Evolutionary conservation across 1,140 invertebrate species (phyloP), one percentile per base, ranked within the genome.

Genomic region (Trypoxylus dichotomus): DNA sequence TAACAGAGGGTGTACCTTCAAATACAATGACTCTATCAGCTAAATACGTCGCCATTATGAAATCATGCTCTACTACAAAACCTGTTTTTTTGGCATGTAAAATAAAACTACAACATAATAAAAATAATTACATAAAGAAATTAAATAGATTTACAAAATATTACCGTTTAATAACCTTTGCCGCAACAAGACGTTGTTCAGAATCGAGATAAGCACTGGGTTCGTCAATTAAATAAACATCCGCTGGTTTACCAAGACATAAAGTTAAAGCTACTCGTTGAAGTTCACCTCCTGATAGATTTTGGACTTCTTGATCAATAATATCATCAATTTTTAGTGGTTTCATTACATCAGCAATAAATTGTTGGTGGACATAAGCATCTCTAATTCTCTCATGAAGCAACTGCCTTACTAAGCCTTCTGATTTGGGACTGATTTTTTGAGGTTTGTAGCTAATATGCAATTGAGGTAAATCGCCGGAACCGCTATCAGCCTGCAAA

Each of bases 361-460:
- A 99, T 90, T 96, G 95, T 19, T 98, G 98, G 91, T 99, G 98
- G 78, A 97, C 90, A 85, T 98, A 99, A 27, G 97, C 96, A 89
- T 99, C 97, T 79, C 96, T 90, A 83, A 99, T 98, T 85, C 98
- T 98, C 77, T 99, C 96, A 84, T 98, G 96, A 68, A 99, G 88
- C 80, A 99, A 87, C 82, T 95, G 93, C 29, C 96, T 90, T 0
- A 99, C 98, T 79, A 95, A 91, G 21, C 97, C 97, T 86, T 97
- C 94, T 79, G 94, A 97, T 88, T 99, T 99, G 0, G 98, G 98
- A 83, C 97, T 98, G 83, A 99, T 99, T 86, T 99, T 99, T 88
- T 99, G 98, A 47, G 98, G 98, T 87, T 99, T 99, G 89, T 99
- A 99, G 87, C 97, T 99, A 82, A 99, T 98, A 86, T 99, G 96